Conservation (phyloP, 2,113 vertebrate genomes). For the Alosa alosa region DNA sequence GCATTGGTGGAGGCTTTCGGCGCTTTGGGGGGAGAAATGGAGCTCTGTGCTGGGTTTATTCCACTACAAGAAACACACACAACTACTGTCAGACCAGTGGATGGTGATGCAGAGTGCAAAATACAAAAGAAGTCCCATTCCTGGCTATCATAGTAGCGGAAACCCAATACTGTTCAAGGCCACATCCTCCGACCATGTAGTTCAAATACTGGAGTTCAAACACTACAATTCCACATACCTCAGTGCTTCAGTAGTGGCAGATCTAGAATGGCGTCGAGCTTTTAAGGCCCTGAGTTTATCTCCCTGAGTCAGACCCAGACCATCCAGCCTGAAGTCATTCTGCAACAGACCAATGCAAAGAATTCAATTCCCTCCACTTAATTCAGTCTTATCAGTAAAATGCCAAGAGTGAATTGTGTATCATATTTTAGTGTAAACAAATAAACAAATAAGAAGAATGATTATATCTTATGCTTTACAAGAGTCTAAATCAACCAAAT, state of each 20-base stretch:
- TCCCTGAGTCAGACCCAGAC: conserved; percentile 78
- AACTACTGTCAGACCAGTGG: neutral
- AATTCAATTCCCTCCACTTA: neutral
- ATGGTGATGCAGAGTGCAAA: neutral
- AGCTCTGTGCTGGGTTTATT: conserved; percentile 1
- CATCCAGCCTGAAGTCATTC: conserved; percentile 71
- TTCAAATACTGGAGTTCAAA: neutral
- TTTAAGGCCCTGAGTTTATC: conserved; percentile 90
- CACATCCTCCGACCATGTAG: neutral
- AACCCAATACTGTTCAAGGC: too few relatives aligned
- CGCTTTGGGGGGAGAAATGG: conserved; percentile 32
- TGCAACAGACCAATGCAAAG: conserved; percentile 48
- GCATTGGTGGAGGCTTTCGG: conserved; percentile 26
- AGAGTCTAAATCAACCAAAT: too few relatives aligned
- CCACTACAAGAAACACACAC: conserved; percentile 26
- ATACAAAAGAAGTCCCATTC: neutral
- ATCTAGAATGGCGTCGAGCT: conserved; percentile 73
- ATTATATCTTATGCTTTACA: too few relatives aligned
- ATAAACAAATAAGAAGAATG: too few relatives aligned
- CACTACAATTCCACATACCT: conserved; percentile 22
- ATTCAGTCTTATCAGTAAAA: neutral
- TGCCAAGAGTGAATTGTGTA: too few relatives aligned
- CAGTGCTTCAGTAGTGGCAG: conserved; percentile 53
- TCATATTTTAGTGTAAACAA: too few relatives aligned
- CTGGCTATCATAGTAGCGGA: neutral